Conservation (phyloP, 2,888 invertebrate species). For the Electrophaes corylata region DNA sequence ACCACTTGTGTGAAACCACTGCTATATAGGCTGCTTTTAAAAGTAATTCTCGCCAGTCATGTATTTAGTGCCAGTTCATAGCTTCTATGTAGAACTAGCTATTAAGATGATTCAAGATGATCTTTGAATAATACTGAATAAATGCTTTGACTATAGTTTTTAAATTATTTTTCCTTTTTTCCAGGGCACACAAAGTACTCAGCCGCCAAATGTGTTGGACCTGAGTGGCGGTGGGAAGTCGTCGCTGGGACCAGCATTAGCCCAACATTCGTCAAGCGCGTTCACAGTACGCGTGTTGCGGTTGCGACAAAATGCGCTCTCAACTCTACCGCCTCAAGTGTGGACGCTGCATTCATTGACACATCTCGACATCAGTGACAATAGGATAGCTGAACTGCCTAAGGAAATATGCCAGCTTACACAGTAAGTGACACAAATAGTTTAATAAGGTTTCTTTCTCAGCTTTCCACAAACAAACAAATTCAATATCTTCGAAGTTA, state of each 20-base stretch:
- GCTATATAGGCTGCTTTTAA: no score
- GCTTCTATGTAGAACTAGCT: no score
- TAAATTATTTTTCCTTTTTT: constrained; percentile 34
- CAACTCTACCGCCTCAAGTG: constrained; percentile 84
- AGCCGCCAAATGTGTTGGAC: constrained; percentile 75
- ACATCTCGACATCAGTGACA: constrained; percentile 88
- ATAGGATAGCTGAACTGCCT: constrained; percentile 86
- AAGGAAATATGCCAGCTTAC: constrained; percentile 83
- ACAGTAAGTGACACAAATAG: constrained; percentile 68
- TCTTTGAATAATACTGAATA: no score
- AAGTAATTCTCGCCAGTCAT: no score
- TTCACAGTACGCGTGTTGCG: constrained; percentile 69
- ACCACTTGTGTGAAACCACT: no score
- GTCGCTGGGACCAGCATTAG: constrained; percentile 63
- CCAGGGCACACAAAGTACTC: constrained; percentile 75
- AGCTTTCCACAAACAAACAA: no score
- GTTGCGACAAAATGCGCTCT: constrained; percentile 82
- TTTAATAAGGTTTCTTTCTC: no score
- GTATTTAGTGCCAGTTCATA: no score
- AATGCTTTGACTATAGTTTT: no score
- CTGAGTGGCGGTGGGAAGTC: constrained; percentile 69
- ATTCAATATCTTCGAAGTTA: no score
- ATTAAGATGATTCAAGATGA: no score
- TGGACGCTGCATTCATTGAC: constrained; percentile 85
- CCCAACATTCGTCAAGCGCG: constrained; percentile 64